Evolutionary conservation across 2,113 vertebrate genomes (phyloP), one percentile per base, ranked within the genome.

Genomic region (Aix galericulata): DNA sequence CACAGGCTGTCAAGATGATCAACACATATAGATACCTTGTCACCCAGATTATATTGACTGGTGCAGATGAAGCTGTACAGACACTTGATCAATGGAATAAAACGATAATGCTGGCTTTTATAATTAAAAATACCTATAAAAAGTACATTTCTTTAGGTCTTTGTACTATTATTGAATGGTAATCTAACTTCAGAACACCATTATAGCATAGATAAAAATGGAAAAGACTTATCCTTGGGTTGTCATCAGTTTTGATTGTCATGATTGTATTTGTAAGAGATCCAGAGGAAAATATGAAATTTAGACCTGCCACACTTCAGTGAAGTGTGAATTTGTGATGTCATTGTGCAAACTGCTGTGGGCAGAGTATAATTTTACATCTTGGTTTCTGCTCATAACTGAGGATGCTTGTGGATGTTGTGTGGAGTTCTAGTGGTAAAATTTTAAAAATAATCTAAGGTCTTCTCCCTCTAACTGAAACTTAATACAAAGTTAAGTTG

Each of bases 11-110:
- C 22, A 29, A 0, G 38, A 4, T 46, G 32, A 10, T 78, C 22
- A 4, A 0, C 27, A 4, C 21, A 3, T 6, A 7, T 29, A 29
- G 34, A 15, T 2, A 0, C 56, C 42, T 18, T 11, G 26, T 62
- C 4, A 8, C 13, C 8, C 26, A 21, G 6, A 11, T 62, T 14
- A 31, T 17, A 17, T 64, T 27, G 16, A 59, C 53, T 77, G 27
- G 36, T 63, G 18, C 16, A 77, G 44, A 26, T 52, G 20, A 71
- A 80, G 26, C 13, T 77, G 80, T 58, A 44, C 55, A 48, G 44
- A 12, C 38, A 2, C 9, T 38, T 73, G 20, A 13, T 64, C 9
- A 38, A 2, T 86, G 17, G 53, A 31, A 56, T 55, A 50, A 50
- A 12, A 50, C 13, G 12, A 50, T 25, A 50, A 48, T 48, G 20